Conservation (phyloP, 2,113 vertebrate species). For the Amphiprion percula region DNA sequence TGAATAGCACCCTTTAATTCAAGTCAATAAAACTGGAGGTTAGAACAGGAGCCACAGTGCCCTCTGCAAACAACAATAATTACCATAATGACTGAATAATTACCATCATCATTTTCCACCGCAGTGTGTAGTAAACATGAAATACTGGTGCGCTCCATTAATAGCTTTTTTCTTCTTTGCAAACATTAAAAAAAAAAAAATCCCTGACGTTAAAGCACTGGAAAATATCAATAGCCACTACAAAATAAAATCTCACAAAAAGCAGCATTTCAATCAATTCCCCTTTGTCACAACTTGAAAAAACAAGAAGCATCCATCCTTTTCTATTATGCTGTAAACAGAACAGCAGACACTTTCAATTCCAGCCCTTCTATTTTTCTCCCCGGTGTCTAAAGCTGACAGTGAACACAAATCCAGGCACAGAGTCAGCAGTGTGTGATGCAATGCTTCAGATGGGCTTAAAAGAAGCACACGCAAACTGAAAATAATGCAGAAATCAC, state of each 20-base stretch:
- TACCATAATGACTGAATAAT: background rate
- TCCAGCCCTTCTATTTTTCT: background rate
- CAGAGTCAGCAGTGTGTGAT: constrained; percentile 22
- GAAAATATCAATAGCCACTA: background rate
- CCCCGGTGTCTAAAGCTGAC: constrained; percentile 18
- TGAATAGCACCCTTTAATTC: no score
- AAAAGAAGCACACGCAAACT: constrained; percentile 3
- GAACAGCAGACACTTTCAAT: constrained; percentile 9
- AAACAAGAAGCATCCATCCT: constrained; percentile 16
- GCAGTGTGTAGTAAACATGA: background rate
- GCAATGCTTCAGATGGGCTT: constrained; percentile 18
- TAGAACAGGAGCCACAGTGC: background rate
- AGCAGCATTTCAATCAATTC: background rate
- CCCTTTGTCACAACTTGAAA: constrained; percentile 15
- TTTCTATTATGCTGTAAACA: constrained; percentile 33
- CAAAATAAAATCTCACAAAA: background rate
- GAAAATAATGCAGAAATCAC: constrained; percentile 47
- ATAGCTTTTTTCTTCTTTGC: background rate
- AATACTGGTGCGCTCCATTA: background rate
- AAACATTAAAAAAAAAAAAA: background rate
- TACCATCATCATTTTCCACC: background rate
- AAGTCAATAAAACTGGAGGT: background rate
- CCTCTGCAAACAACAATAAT: background rate
- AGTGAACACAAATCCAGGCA: background rate
- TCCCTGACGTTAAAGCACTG: fast-evolving